Percentiles rank a stretch among this genome's conserved stretches.
phyloP scores from a whole-genome alignment of 2,797 vertebrate species.

The Fringilla coelebs region DNA sequence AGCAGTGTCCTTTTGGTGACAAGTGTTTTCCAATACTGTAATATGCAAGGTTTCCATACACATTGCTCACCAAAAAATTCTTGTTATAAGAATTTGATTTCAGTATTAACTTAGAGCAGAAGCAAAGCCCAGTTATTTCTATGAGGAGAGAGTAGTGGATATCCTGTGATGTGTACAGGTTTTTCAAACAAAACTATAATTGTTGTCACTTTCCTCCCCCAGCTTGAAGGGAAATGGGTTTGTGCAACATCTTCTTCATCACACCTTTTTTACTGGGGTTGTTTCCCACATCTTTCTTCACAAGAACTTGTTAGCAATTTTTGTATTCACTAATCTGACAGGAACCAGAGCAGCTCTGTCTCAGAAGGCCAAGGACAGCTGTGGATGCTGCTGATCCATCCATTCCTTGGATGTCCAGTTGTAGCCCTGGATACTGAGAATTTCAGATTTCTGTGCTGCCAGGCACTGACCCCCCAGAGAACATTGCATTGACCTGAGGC shows the following conservation, averaged over 20 bases:
- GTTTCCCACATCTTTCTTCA: not conserved
- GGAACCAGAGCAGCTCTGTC: not conserved
- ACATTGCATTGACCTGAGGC: not conserved
- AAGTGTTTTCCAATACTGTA: not conserved
- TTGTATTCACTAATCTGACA: not conserved
- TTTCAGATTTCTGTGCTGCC: not conserved
- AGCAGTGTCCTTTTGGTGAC: not conserved
- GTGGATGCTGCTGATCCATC: not conserved
- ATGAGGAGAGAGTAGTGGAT: not conserved
- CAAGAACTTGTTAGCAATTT: not conserved
- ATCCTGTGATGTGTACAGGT: not conserved
- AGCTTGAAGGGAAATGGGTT: not conserved
- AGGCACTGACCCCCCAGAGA: not conserved
- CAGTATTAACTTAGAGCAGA: not conserved
- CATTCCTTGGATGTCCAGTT: not conserved
- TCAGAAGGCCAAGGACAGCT: not conserved
- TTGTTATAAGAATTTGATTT: not conserved
- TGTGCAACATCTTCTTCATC: not conserved
- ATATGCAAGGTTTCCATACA: not conserved
- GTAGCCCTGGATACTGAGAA: not conserved
- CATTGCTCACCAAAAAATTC: not conserved
- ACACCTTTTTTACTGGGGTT: rapidly evolving
- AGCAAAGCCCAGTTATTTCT: not conserved
- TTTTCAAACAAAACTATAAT: not conserved
- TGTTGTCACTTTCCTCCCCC: not conserved